Conservation (phyloP, 2,797 vertebrate genomes). For the Labeo calbasu region DNA sequence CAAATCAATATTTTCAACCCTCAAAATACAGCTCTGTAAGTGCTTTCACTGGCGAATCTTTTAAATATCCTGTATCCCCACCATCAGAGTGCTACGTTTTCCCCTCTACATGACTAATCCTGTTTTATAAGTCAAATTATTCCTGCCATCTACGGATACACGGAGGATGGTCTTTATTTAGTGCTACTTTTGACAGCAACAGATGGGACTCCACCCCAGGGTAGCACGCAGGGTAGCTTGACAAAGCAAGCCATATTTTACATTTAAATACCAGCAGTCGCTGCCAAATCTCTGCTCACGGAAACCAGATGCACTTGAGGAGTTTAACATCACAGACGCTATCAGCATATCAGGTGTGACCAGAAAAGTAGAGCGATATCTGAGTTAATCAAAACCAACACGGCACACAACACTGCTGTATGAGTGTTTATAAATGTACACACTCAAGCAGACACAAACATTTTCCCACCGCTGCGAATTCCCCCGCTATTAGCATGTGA, state of each 20-base stretch:
- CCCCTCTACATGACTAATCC: constrained; percentile 20
- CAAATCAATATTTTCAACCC: neutral
- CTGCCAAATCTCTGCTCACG: constrained; percentile 43
- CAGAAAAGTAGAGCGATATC: constrained; percentile 13
- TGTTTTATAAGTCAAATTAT: constrained; percentile 46
- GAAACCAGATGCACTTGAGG: constrained; percentile 44
- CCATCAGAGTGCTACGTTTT: constrained; percentile 5
- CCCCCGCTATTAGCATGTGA: neutral
- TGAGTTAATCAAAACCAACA: constrained; percentile 41
- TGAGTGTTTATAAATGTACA: neutral
- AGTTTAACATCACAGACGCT: constrained; percentile 29
- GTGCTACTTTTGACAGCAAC: constrained; percentile 60
- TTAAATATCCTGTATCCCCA: neutral
- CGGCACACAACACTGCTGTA: neutral
- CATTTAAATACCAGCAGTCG: constrained; percentile 56
- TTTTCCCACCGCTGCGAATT: neutral
- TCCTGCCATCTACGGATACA: constrained; percentile 30
- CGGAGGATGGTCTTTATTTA: constrained; percentile 53
- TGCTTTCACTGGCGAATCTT: neutral
- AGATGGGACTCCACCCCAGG: constrained; percentile 63
- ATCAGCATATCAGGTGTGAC: constrained; percentile 15
- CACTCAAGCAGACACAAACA: constrained; percentile 24
- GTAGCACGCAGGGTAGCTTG: constrained; percentile 52
- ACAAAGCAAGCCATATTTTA: constrained; percentile 60
- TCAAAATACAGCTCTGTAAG: neutral